Evolutionary conservation across 1,140 invertebrate genomes (phyloP), one percentile per base, ranked within the genome.

Genomic region (Amphibalanus amphitrite): DNA sequence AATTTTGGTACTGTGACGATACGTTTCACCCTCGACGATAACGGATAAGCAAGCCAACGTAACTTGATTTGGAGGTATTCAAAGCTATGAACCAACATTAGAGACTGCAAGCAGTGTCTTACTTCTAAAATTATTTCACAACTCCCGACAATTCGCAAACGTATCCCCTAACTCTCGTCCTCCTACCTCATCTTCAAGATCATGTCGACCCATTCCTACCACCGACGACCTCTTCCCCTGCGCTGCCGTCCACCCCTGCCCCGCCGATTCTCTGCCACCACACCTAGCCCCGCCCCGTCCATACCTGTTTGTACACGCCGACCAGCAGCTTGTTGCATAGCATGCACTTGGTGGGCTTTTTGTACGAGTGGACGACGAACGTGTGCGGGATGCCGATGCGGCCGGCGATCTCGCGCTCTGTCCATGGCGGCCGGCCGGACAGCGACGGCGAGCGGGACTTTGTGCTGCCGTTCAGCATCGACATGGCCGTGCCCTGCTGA

Each of bases 261-360:
- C 29, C 67, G 20, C 28, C 67, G 33, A 70, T 69, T 70, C 20
- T 70, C 20, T 30, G 20, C 69, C 20, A 59, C 13, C 13, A 59
- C 29, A 25, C 10, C n/a, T 13, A 40, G 25, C 69, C 64, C 25
- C 3, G 13, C 25, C 3, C 6, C 25, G 4, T 13, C 17, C 38
- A 23, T n/a, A 70, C 75, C 83, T 99, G 97, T 78, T 96, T 91
- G 81, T 97, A 97, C 69, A 99, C 84, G 0, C 96, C 96, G 77
- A 92, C 90, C 29, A 98, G 84, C 75, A 99, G 84, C 82, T 95
- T 95, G 80, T 95, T 95, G 83, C 96, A 98, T 79, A 89, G 86
- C 76, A 95, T 91, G 80, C 97, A 99, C 23, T 98, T 89, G 0
- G 97, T 98, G 28, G 95, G 97, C 65, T 92, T 84, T 28, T 91